Conservation (phyloP, 2,797 vertebrate species). For the Xenopus petersii region DNA sequence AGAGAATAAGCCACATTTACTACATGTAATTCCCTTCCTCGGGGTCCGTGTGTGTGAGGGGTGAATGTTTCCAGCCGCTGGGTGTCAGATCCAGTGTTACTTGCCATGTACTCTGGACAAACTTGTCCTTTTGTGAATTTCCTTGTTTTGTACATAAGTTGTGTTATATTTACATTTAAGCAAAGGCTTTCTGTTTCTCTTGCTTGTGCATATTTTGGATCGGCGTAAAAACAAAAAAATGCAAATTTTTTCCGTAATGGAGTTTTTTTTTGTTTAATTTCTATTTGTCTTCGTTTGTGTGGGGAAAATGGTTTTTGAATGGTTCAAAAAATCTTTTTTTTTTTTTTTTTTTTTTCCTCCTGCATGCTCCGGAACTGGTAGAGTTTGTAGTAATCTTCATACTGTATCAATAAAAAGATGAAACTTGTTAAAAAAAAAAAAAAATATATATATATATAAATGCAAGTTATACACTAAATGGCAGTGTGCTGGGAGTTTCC, state of each 20-base stretch:
- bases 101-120: constrained; percentile 91
- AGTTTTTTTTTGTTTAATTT: constrained; percentile 65
- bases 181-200: constrained; percentile 78
- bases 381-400: constrained; percentile 90
- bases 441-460: too few species aligned
- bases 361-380: constrained; percentile 96
- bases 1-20: constrained; percentile 67
- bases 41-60: constrained; percentile 75
- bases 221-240: constrained; percentile 76
- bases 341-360: constrained; percentile 77
- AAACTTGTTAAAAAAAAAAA: constrained; percentile 60
- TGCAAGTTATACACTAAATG: too few species aligned
- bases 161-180: constrained; percentile 83
- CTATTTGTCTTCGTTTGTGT: constrained; percentile 23
- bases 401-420: constrained; percentile 92
- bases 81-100: constrained; percentile 86
- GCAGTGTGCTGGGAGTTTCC: too few species aligned
- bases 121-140: constrained; percentile 72
- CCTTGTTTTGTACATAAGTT: constrained; percentile 87
- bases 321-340: constrained; percentile 60
- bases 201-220: constrained; percentile 89
- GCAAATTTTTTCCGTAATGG: constrained; percentile 57
- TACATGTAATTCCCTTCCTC: constrained; percentile 83
- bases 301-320: constrained; percentile 72
- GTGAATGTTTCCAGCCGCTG: constrained; percentile 84